Percentiles rank a stretch among this genome's conserved stretches.
Evolutionary conservation across 2,113 vertebrate species (phyloP).

Genomic region (Carassius carassius): DNA sequence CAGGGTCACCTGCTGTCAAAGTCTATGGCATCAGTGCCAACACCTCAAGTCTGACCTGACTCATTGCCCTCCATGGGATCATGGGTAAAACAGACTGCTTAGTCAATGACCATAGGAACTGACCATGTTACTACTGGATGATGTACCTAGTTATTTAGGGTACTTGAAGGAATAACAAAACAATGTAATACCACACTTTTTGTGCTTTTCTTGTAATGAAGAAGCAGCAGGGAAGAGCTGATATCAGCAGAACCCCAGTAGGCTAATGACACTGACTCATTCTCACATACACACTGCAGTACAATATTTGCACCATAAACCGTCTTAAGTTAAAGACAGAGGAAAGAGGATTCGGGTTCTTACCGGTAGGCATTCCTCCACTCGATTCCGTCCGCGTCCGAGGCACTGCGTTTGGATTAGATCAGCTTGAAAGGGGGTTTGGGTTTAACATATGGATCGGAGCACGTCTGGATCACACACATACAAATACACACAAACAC

Average conservation of each 20-base stretch:
- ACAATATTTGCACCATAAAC: conserved; percentile 1
- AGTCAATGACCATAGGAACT: background rate
- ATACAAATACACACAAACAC: background rate
- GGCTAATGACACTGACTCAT: background rate
- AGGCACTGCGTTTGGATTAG: background rate
- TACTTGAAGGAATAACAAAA: background rate
- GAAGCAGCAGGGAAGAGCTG: conserved; percentile 10
- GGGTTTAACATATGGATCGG: conserved; percentile 4
- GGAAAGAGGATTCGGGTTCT: background rate
- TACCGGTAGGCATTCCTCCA: conserved; percentile 54
- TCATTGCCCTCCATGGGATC: background rate
- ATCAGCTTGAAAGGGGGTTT: conserved; percentile 5
- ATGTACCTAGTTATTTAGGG: background rate
- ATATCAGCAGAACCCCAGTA: background rate
- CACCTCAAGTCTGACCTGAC: conserved; percentile 4
- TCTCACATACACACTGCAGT: conserved; percentile 3
- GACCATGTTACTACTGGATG: too few relatives aligned
- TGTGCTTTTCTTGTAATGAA: background rate
- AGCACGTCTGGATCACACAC: conserved; percentile 17
- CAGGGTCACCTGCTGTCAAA: conserved; percentile 22
- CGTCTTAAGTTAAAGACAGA: background rate
- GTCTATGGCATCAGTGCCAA: conserved; percentile 5
- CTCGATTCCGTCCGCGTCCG: conserved; percentile 1
- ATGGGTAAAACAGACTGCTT: background rate
- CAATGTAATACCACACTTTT: background rate